Conservation (phyloP, 2,888 invertebrate genomes). For the Cotesia congregata region DNA sequence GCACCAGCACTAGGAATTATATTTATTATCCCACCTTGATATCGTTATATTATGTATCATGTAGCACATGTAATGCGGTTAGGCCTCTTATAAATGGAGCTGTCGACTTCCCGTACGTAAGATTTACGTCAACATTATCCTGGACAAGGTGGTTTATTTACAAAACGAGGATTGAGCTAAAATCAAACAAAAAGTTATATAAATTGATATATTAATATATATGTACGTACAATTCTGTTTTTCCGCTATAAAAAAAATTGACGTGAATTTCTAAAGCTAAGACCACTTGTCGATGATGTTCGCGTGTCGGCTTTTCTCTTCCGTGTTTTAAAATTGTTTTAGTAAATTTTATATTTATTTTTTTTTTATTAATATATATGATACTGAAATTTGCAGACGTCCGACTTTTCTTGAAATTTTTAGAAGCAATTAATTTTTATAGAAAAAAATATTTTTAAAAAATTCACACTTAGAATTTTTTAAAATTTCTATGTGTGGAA, state of each 20-base stretch:
- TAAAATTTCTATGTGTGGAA: too few species aligned
- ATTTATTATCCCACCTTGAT: too few species aligned
- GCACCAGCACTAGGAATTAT: too few species aligned
- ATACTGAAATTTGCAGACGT: too few species aligned
- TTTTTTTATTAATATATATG: not conserved
- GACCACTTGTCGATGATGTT: conserved; percentile 15
- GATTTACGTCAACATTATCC: not conserved
- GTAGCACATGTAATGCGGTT: not conserved
- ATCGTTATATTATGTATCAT: not conserved
- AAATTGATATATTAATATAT: conserved; percentile 7
- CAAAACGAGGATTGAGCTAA: not conserved
- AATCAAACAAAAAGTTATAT: conserved; percentile 8
- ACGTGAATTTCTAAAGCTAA: conserved; percentile 24
- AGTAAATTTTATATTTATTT: conserved; percentile 12
- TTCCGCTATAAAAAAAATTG: conserved; percentile 24
- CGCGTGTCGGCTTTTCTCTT: conserved; percentile 26
- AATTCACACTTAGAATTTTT: too few species aligned
- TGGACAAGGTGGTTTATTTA: not conserved
- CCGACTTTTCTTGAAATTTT: too few species aligned
- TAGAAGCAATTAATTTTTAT: too few species aligned
- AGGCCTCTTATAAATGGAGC: not conserved
- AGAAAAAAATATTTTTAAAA: too few species aligned
- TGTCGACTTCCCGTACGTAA: not conserved
- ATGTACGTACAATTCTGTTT: conserved; percentile 18
- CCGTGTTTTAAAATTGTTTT: conserved; percentile 5